These are phyloP conservation scores for Redunca redunca DNA, from an alignment of 2,113 vertebrate species.

Conservation along the genomic window DNA sequence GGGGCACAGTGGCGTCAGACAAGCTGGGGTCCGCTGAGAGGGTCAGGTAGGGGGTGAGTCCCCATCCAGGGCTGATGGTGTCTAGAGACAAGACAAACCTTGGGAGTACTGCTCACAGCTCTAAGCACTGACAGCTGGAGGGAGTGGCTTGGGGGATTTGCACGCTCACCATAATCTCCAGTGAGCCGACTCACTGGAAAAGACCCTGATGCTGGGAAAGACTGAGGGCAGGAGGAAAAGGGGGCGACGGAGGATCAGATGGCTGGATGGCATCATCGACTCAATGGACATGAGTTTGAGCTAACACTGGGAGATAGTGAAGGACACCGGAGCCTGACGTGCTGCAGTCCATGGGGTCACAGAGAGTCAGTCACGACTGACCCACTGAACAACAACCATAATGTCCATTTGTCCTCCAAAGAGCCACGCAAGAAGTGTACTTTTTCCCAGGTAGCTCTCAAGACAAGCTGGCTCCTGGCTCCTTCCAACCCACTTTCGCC, in stretches of 20 bases:
- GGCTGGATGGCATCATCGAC: neutral
- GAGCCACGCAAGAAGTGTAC: neutral
- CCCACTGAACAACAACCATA: neutral
- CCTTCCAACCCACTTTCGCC: neutral
- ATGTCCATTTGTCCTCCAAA: neutral
- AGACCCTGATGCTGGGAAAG: neutral
- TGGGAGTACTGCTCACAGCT: too few species aligned
- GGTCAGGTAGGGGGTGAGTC: neutral
- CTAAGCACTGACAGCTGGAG: neutral
- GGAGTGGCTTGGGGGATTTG: neutral
- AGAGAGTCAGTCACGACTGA: neutral
- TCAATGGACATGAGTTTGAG: neutral
- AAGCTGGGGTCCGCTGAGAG: neutral
- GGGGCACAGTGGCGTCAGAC: neutral
- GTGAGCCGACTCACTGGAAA: neutral
- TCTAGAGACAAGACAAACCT: neutral
- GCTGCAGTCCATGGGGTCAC: neutral
- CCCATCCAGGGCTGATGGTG: neutral
- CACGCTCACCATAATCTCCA: neutral
- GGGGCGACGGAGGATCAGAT: neutral
- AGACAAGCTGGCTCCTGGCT: neutral
- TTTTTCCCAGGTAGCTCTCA: neutral
- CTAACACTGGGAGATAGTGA: neutral
- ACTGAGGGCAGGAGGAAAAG: neutral
- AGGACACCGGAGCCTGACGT: rapidly evolving